Conservation (phyloP, 2,888 invertebrate genomes). For the Dicranocentrus wangi region DNA sequence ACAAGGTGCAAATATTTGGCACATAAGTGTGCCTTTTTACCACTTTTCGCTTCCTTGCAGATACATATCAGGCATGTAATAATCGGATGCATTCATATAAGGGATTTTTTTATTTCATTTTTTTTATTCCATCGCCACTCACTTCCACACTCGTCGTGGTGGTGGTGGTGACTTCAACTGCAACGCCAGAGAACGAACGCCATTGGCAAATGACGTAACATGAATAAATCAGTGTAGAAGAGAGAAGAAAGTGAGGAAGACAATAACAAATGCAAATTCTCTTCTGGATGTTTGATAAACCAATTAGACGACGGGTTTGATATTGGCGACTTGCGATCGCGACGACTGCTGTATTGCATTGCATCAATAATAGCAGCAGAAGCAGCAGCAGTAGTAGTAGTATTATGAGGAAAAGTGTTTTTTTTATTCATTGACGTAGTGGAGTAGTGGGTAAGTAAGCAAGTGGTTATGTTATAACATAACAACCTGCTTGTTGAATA, state of each 20-base stretch:
- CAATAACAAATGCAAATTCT: constrained; percentile 5
- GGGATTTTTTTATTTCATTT: constrained; percentile 5
- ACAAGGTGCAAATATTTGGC: constrained; percentile 42
- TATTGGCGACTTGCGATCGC: too few species aligned
- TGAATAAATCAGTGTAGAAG: not conserved
- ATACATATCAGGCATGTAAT: constrained; percentile 11
- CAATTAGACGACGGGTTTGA: too few species aligned
- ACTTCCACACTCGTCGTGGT: too few species aligned
- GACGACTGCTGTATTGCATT: too few species aligned
- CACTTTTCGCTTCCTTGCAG: constrained; percentile 40
- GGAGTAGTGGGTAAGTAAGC: too few species aligned
- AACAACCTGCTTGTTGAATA: constrained; percentile 6
- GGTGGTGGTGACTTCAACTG: too few species aligned
- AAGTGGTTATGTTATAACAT: too few species aligned
- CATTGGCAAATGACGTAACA: not conserved
- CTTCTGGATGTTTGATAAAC: not conserved
- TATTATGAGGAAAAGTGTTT: too few species aligned
- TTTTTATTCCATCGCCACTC: not conserved
- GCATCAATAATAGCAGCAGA: too few species aligned
- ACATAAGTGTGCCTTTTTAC: constrained; percentile 33
- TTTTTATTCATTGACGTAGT: too few species aligned
- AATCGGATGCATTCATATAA: not conserved
- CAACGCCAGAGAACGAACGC: too few species aligned
- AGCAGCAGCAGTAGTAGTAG: too few species aligned
- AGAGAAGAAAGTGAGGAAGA: constrained; percentile 7